phyloP scores from a whole-genome alignment of 2,113 vertebrate genomes.

The Callocephalon fimbriatum region DNA sequence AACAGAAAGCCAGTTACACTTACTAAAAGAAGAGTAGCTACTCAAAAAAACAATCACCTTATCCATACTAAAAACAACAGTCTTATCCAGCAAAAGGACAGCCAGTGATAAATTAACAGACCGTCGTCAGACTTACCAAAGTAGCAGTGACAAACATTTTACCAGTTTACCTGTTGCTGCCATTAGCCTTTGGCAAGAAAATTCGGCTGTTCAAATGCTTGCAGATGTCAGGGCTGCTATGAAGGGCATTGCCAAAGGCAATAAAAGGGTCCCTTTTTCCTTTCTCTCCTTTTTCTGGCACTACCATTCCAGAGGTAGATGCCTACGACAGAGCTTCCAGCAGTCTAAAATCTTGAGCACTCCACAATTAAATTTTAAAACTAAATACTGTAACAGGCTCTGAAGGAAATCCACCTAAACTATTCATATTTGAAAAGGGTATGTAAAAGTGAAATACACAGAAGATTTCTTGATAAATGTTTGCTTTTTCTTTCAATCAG shows the following conservation, averaged over 20 bases:
- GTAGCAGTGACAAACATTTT: background rate
- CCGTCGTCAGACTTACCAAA: background rate
- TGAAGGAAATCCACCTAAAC: background rate
- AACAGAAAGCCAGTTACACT: background rate
- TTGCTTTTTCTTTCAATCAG: background rate
- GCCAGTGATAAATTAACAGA: background rate
- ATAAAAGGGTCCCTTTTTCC: background rate
- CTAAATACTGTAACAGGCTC: background rate
- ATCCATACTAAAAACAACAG: background rate
- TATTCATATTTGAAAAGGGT: background rate
- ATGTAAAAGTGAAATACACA: background rate
- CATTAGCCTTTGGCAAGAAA: background rate
- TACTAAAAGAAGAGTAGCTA: background rate
- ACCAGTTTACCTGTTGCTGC: background rate
- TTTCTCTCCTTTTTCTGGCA: background rate
- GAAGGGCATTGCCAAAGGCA: background rate
- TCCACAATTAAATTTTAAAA: background rate
- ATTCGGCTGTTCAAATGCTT: background rate
- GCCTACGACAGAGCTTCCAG: background rate
- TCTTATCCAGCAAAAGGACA: background rate
- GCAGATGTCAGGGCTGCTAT: background rate
- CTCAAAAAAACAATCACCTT: background rate
- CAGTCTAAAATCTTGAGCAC: background rate
- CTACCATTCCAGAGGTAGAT: background rate
- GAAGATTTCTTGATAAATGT: background rate